Conservation (phyloP, 1,140 invertebrate genomes). For the Vanessa tameamea region DNA sequence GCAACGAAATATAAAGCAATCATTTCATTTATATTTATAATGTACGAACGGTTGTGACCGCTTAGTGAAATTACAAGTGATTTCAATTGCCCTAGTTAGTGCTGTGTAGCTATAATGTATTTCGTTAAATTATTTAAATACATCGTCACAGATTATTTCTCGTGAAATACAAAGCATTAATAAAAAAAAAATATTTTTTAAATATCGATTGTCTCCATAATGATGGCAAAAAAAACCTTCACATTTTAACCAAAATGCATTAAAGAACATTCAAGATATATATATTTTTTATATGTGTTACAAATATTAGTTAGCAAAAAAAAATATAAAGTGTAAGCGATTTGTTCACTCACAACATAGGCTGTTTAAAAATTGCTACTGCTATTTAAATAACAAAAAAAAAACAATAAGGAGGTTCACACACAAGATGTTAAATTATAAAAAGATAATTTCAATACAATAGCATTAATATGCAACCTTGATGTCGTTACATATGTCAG, state of each 20-base stretch:
- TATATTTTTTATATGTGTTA: no score
- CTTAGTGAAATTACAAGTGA: slow-evolving; percentile 5
- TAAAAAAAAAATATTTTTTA: no score
- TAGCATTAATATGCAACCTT: slow-evolving; percentile 17
- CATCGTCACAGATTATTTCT: neutral
- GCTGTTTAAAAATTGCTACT: neutral
- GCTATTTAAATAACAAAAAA: neutral
- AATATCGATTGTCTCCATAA: no score
- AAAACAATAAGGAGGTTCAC: neutral
- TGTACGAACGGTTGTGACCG: neutral
- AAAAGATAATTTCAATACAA: slow-evolving; percentile 15
- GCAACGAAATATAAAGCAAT: neutral
- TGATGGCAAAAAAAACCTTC: no score
- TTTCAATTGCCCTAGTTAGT: slow-evolving; percentile 14
- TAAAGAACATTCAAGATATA: no score
- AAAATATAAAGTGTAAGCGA: no score
- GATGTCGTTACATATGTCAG: slow-evolving; percentile 36
- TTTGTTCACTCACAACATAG: no score
- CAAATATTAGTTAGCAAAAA: no score
- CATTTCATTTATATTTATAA: neutral
- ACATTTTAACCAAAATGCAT: no score
- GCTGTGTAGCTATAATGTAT: neutral
- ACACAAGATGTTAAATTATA: neutral
- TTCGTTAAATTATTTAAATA: neutral
- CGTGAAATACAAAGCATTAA: no score